A percentile compares a stretch with the other conserved stretches of the same genome.
Evolutionary conservation across 2,797 vertebrate species (phyloP).

Genomic region (Sparidentex hasta): DNA sequence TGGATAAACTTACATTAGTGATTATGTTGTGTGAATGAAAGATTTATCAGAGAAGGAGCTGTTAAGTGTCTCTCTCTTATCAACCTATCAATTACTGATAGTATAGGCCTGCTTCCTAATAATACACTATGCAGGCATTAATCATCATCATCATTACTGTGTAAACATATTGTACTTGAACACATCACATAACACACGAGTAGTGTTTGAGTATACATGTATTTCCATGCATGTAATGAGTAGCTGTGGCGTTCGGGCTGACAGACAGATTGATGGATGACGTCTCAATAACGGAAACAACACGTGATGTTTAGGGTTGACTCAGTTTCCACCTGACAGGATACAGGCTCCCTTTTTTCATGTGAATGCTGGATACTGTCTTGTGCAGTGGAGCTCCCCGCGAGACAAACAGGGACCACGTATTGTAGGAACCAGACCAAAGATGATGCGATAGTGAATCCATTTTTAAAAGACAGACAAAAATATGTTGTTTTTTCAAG

Average conservation of each 20-base stretch:
- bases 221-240: neutral
- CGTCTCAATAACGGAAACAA: constrained; percentile 19
- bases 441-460: neutral
- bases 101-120: neutral
- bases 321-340: constrained; percentile 26
- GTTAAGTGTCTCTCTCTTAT: neutral
- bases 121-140: neutral
- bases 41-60: neutral
- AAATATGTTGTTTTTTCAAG: neutral
- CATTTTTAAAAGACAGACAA: neutral
- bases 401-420: constrained; percentile 1
- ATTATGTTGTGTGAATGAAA: neutral
- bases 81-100: neutral
- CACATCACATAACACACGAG: neutral
- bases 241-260: neutral
- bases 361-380: neutral
- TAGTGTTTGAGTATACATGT: neutral
- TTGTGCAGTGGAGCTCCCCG: constrained; percentile 2
- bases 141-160: neutral
- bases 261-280: constrained; percentile 14
- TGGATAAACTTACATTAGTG: neutral
- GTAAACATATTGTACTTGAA: neutral
- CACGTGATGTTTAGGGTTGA: constrained; percentile 29
- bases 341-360: neutral
- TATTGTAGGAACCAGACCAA: constrained; percentile 14